Conservation (phyloP, 2,888 invertebrate genomes). For the Stenodera caucasica region DNA sequence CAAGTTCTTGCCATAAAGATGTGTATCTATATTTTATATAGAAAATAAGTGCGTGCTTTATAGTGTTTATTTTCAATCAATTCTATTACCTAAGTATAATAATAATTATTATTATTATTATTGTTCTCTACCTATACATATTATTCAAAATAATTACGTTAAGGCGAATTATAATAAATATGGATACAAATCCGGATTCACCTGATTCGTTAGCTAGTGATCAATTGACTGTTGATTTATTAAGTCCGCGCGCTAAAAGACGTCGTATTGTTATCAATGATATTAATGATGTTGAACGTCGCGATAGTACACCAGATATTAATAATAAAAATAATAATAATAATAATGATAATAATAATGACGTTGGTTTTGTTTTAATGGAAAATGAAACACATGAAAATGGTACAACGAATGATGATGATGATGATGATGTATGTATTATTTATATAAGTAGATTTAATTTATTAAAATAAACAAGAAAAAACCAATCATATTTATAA, state of each 20-base stretch:
- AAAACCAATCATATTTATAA: neutral
- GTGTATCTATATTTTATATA: constrained; percentile 40
- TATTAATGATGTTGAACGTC: constrained; percentile 33
- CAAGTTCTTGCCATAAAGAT: constrained; percentile 46
- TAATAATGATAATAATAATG: constrained; percentile 49
- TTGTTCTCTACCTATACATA: too few species aligned
- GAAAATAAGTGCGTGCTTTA: constrained; percentile 36
- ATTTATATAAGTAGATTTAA: too few species aligned
- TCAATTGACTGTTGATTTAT: constrained; percentile 52
- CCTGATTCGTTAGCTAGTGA: constrained; percentile 55
- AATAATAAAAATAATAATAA: constrained; percentile 51
- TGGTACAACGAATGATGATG: constrained; percentile 47
- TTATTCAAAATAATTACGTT: too few species aligned
- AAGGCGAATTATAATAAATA: constrained; percentile 32
- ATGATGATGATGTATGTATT: constrained; percentile 52
- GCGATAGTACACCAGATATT: constrained; percentile 43
- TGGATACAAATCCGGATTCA: constrained; percentile 54
- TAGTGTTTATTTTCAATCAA: constrained; percentile 23
- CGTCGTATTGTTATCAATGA: constrained; percentile 45
- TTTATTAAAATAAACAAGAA: too few species aligned
- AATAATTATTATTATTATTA: constrained; percentile 4
- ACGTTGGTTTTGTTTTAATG: constrained; percentile 57
- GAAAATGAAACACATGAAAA: constrained; percentile 51
- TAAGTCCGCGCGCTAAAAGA: constrained; percentile 49
- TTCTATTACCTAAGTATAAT: constrained; percentile 12